Conservation (phyloP, 2,113 vertebrate species). For the Seriola quinqueradiata region DNA sequence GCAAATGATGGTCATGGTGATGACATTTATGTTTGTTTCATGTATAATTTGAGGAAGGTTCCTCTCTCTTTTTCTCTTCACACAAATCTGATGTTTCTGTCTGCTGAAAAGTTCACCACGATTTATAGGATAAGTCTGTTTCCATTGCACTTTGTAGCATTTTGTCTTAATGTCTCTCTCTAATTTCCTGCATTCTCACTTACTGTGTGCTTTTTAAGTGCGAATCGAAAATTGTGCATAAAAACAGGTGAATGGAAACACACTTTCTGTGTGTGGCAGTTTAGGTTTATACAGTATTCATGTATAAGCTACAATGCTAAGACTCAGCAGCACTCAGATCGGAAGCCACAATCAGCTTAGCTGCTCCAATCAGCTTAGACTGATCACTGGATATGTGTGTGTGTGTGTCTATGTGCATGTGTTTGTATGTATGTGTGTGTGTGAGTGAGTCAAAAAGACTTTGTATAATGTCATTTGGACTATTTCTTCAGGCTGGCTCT, state of each 20-base stretch:
- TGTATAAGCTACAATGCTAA: neutral
- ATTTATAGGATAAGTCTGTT: neutral
- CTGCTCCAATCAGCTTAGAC: slow-evolving; percentile 50
- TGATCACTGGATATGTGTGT: slow-evolving; percentile 24
- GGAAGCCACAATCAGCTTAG: slow-evolving; percentile 58
- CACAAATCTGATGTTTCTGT: no score
- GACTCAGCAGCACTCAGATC: slow-evolving; percentile 11
- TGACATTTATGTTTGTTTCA: no score
- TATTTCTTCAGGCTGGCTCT: slow-evolving; percentile 2
- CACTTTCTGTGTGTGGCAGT: neutral
- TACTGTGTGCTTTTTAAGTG: neutral
- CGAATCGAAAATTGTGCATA: neutral
- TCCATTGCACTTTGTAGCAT: no score
- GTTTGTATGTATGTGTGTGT: neutral
- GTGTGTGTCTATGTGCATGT: neutral
- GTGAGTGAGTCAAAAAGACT: neutral
- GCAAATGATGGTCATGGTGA: no score
- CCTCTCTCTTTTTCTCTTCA: no score
- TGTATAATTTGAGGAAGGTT: no score
- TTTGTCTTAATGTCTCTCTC: no score
- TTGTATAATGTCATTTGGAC: slow-evolving; percentile 8
- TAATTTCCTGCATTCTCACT: neutral
- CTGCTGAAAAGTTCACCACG: no score
- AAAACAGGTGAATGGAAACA: no score
- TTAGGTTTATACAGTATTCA: neutral